Base-by-base conservation (phyloP, 2,113 vertebrate genomes). In the Orycteropus afer region DNA sequence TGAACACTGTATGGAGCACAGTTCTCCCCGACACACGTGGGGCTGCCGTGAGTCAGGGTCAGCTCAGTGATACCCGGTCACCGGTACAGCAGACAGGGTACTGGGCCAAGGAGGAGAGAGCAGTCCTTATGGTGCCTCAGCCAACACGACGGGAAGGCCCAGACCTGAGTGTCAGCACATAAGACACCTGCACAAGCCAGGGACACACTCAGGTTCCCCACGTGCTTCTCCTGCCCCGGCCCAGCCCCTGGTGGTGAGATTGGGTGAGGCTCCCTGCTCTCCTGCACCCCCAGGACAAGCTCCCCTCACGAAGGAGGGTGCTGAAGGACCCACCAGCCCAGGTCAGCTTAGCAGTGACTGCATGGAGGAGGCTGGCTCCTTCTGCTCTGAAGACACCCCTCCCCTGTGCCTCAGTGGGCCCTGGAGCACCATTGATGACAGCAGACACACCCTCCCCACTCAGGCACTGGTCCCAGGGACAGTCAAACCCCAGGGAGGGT, bases 371-470 rank as follows among this genome's bases (percentile, higher is more conserved):
- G 14, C 37, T 5, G 13, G 47, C 49, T 69, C 15, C 59, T 82
- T 61, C n/a, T 12, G 17, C 25, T 34, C 42, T 2, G 51, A 40
- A 37, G 4, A 3, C 85, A 42, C 12, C 7, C 27, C 10, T 3
- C 5, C 7, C 14, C n/a, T 5, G 2, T n/a, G 1, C 69, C 61
- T 32, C 12, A 0, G 23, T 7, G 67, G 47, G 10, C 14, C 42
- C 7, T 13, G 67, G 88, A 51, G 20, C 0, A 0, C 42, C 20
- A 37, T 74, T 49, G 47, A 63, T 59, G n/a, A 37, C 34, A 12
- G 0, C 0, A 55, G 73, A 10, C 37, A 37, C 0, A 0, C 20
- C 47, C 40, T 37, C 18, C 34, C 14, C 71, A 34, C 83, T 13
- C 2, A 59, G 83, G 32, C 10, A 0, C 37, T 3, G 40, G 22